Evolutionary conservation across 1,140 invertebrate genomes (phyloP).

Genomic region (Venturia canescens): DNA sequence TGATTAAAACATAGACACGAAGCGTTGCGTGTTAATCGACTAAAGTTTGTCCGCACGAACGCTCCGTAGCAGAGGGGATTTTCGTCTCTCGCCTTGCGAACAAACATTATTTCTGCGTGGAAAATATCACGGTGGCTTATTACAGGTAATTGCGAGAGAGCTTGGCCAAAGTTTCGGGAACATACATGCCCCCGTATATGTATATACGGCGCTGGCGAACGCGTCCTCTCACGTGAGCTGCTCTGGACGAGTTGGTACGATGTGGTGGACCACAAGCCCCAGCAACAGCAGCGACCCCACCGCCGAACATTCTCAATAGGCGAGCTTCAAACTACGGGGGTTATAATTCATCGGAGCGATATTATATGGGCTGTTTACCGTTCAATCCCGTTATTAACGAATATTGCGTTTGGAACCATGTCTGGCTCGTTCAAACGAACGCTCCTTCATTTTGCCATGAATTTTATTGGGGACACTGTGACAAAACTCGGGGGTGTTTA

Average conservation of each 20-base stretch:
- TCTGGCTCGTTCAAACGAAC: slow-evolving; percentile 11
- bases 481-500: too few relatives aligned
- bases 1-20: background rate
- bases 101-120: slow-evolving; percentile 38
- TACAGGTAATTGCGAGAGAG: slow-evolving; percentile 26
- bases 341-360: slow-evolving; percentile 61
- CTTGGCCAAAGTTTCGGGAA: slow-evolving; percentile 56
- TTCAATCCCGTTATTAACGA: slow-evolving; percentile 56
- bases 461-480: too few relatives aligned
- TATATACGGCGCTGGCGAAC: background rate
- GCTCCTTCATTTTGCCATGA: background rate
- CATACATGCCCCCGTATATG: background rate
- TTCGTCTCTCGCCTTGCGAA: background rate
- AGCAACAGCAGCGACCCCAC: background rate
- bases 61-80: slow-evolving; percentile 15
- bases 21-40: background rate
- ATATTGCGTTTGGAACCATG: slow-evolving; percentile 3
- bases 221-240: background rate
- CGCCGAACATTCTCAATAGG: background rate
- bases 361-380: slow-evolving; percentile 60
- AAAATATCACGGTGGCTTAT: slow-evolving; percentile 32
- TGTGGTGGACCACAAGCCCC: slow-evolving; percentile 29
- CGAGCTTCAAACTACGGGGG: slow-evolving; percentile 6
- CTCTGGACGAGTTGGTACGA: slow-evolving; percentile 26
- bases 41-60: background rate